Evolutionary conservation across 2,888 invertebrate species (phyloP).

Genomic region (Lithosia quadra): DNA sequence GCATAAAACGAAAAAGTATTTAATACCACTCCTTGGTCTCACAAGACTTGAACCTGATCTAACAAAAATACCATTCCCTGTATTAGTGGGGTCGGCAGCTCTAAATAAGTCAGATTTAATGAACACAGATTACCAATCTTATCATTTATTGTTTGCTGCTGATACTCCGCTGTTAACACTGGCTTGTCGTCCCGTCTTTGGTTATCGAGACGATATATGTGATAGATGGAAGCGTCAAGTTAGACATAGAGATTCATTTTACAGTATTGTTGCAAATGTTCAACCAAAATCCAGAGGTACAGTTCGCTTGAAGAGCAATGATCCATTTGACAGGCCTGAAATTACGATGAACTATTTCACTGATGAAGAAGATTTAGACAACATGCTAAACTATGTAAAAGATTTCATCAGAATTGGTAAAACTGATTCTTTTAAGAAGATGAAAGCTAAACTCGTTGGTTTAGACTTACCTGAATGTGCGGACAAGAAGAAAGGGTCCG

Average conservation of each 20-base stretch:
- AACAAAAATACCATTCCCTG: constrained; percentile 34
- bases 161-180: constrained; percentile 39
- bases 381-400: constrained; percentile 35
- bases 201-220: constrained; percentile 37
- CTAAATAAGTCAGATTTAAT: constrained; percentile 27
- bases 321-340: constrained; percentile 48
- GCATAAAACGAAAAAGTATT: constrained; percentile 23
- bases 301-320: constrained; percentile 45
- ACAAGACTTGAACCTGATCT: constrained; percentile 13
- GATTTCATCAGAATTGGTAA: constrained; percentile 44
- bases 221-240: constrained; percentile 57
- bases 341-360: constrained; percentile 37
- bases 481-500: constrained; percentile 25
- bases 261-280: constrained; percentile 13
- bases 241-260: not conserved
- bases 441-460: constrained; percentile 44
- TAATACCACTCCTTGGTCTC: constrained; percentile 14
- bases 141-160: constrained; percentile 35
- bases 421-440: constrained; percentile 45
- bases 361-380: constrained; percentile 30
- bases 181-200: constrained; percentile 30
- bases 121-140: constrained; percentile 35
- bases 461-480: constrained; percentile 46
- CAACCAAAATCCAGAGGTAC: constrained; percentile 71
- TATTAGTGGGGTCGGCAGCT: constrained; percentile 35